Evolutionary conservation across 92 coral and sea anemone species (phyloP).

Genomic region (Epizoanthus illoricatus): DNA sequence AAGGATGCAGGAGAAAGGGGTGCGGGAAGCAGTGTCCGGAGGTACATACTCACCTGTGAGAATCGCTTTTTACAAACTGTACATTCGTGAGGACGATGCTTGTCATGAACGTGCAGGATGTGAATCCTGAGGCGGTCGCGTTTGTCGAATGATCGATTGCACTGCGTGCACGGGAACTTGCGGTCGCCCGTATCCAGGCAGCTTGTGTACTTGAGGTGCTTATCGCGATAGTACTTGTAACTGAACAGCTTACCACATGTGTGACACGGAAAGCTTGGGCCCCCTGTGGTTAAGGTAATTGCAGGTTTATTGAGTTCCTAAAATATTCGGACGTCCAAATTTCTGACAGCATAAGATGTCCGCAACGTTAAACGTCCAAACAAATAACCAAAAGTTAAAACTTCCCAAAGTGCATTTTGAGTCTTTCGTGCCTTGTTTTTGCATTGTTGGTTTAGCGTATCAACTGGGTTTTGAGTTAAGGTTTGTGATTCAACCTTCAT

Average conservation of each 20-base stretch:
- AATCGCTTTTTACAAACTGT: conserved; percentile 65
- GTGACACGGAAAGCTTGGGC: conserved; percentile 71
- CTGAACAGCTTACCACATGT: conserved; percentile 79
- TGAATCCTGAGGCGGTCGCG: conserved; percentile 82
- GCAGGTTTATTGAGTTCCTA: neutral
- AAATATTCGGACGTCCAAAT: neutral
- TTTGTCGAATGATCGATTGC: conserved; percentile 84
- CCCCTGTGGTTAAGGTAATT: conserved; percentile 41
- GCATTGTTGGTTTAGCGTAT: too few relatives aligned
- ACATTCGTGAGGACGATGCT: conserved; percentile 77
- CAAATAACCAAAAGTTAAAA: too few relatives aligned
- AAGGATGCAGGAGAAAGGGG: too few relatives aligned
- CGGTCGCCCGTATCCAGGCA: conserved; percentile 78
- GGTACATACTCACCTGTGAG: conserved; percentile 46
- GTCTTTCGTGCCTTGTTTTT: too few relatives aligned
- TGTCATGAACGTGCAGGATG: conserved; percentile 82
- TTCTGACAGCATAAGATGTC: neutral
- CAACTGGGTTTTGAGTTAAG: too few relatives aligned
- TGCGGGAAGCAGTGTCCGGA: neutral
- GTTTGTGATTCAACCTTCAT: too few relatives aligned
- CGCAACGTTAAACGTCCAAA: neutral
- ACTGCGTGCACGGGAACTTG: conserved; percentile 70
- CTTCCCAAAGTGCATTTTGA: too few relatives aligned
- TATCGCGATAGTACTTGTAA: conserved; percentile 72
- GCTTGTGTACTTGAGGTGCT: conserved; percentile 77